phyloP scores from a whole-genome alignment of 1,140 invertebrate genomes.

The Procambarus clarkii region DNA sequence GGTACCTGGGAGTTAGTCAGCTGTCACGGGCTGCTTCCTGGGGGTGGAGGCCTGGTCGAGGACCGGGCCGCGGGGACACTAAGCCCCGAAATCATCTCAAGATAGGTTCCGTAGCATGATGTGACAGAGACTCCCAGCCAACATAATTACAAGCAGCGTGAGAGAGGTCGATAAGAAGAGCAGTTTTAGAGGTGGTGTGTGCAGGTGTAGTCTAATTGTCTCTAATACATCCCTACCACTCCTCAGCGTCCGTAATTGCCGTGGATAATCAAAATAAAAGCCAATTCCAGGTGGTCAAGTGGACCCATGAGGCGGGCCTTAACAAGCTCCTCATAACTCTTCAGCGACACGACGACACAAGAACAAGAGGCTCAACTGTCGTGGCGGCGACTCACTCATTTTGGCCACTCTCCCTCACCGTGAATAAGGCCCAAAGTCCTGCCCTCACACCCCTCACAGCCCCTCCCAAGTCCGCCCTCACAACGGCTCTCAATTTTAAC shows the following conservation, averaged over 20 bases:
- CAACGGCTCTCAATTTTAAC: constrained; percentile 4
- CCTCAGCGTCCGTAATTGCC: constrained; percentile 27
- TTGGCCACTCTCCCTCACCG: not conserved
- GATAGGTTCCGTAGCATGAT: too few relatives aligned
- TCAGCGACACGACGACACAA: not conserved
- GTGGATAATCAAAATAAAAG: constrained; percentile 41
- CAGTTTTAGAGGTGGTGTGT: not conserved
- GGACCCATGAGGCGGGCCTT: not conserved
- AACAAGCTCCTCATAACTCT: constrained; percentile 23
- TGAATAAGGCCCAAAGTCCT: not conserved
- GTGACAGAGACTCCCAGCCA: not conserved
- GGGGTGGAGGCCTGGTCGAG: too few relatives aligned
- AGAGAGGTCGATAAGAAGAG: not conserved
- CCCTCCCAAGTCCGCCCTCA: not conserved
- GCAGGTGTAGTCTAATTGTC: constrained; percentile 8
- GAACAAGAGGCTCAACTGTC: not conserved
- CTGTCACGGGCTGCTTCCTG: too few relatives aligned
- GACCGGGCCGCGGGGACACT: too few relatives aligned
- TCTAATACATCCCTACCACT: constrained; percentile 29
- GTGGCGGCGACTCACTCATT: not conserved
- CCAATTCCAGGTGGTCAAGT: constrained; percentile 1
- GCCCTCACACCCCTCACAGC: not conserved
- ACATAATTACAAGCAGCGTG: not conserved
- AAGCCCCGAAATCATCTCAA: too few relatives aligned
- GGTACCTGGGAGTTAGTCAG: too few relatives aligned